A percentile compares a stretch with the other conserved stretches of the same genome.
phyloP scores from a whole-genome alignment of 2,797 vertebrate species.

The Spheniscus humboldti region DNA sequence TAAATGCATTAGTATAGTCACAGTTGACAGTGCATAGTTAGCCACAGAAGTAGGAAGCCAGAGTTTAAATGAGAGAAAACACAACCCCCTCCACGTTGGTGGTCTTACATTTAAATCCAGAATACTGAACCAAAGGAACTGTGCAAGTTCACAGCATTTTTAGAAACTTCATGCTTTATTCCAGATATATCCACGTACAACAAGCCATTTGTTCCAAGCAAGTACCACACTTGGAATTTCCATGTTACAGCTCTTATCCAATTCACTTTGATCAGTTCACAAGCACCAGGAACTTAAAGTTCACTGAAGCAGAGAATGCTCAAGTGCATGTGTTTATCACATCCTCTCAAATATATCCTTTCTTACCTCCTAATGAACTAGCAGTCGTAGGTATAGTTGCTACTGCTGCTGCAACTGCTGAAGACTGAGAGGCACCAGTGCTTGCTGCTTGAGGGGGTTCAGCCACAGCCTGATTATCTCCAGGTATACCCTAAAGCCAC shows the following conservation, averaged over 20 bases:
- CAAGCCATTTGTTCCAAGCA: neutral
- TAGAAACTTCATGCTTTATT: neutral
- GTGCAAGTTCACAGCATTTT: neutral
- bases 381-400: constrained; percentile 66
- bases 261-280: neutral
- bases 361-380: constrained; percentile 82
- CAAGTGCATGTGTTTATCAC: neutral
- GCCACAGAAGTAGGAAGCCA: neutral
- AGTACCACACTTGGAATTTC: neutral
- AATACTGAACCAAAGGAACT: neutral
- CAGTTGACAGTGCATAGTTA: neutral
- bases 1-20: neutral
- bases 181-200: neutral
- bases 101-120: neutral
- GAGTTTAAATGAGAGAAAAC: neutral
- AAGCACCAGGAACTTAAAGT: neutral
- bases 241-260: neutral
- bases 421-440: constrained; percentile 67
- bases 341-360: neutral
- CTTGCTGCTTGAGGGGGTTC: constrained; percentile 75
- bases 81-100: neutral
- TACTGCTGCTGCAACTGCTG: constrained; percentile 68
- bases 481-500: constrained; percentile 85
- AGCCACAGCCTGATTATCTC: constrained; percentile 77
- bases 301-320: neutral